A percentile compares a stretch with the other conserved stretches of the same genome.
Conservation (phyloP, 2,113 vertebrate species). For the Eptesicus fuscus region DNA sequence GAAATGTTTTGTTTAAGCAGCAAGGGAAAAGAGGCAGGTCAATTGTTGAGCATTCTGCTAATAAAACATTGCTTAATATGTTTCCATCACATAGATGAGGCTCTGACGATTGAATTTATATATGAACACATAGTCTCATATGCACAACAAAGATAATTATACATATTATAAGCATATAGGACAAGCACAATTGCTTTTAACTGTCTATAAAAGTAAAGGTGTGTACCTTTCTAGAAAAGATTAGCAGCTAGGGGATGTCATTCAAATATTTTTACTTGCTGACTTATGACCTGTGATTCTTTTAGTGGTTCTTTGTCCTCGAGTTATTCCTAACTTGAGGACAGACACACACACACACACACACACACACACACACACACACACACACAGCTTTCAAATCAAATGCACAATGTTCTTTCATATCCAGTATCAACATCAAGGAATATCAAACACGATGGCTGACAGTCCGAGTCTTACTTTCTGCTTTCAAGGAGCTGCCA, state of each 20-base stretch:
- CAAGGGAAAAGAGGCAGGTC: conserved; percentile 11
- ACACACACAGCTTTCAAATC: conserved; percentile 55
- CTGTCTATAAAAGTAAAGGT: conserved; percentile 79
- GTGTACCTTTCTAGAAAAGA: conserved; percentile 77
- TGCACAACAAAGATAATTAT: conserved; percentile 62
- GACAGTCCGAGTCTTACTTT: conserved; percentile 75
- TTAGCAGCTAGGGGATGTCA: conserved; percentile 70
- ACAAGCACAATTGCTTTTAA: conserved; percentile 79
- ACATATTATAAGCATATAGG: conserved; percentile 56
- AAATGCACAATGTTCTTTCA: conserved; percentile 78
- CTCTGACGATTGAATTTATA: conserved; percentile 51
- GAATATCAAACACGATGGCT: conserved; percentile 73
- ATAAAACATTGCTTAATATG: conserved; percentile 53
- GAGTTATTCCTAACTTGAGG: conserved; percentile 59
- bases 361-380: not conserved
- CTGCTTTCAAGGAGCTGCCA: conserved; percentile 78
- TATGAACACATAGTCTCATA: conserved; percentile 47
- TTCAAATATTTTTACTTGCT: conserved; percentile 78
- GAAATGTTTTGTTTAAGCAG: conserved; percentile 18
- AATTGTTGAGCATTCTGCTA: conserved; percentile 35
- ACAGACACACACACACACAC: not conserved
- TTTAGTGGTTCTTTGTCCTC: conserved; percentile 44
- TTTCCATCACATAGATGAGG: conserved; percentile 56
- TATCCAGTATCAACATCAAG: conserved; percentile 75
- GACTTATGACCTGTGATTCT: conserved; percentile 59